Percentiles rank a stretch among this genome's conserved stretches.
phyloP scores from a whole-genome alignment of 2,888 invertebrate genomes.

The Cordilura impudica region DNA sequence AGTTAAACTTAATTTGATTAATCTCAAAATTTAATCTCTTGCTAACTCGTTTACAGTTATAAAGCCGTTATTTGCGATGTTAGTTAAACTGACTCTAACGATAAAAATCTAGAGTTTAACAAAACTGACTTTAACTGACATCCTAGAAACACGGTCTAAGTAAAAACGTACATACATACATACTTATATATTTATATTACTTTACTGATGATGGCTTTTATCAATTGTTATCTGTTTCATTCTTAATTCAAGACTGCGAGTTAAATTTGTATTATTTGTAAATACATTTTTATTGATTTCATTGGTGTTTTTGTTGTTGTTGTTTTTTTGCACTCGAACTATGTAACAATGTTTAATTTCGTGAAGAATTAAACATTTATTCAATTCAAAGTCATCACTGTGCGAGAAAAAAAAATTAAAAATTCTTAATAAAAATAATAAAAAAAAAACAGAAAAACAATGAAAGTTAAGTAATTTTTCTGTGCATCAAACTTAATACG shows the following conservation, averaged over 20 bases:
- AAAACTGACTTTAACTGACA: too few relatives aligned
- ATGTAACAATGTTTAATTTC: constrained; percentile 17
- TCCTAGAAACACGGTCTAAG: too few relatives aligned
- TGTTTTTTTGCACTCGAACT: constrained; percentile 47
- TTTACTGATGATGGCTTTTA: constrained; percentile 29
- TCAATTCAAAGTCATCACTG: constrained; percentile 54
- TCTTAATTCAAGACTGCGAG: constrained; percentile 17
- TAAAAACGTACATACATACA: too few relatives aligned
- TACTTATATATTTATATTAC: too few relatives aligned
- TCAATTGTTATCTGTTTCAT: constrained; percentile 49
- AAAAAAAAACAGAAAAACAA: background rate
- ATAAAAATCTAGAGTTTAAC: too few relatives aligned
- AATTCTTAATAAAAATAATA: constrained; percentile 22
- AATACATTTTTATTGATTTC: constrained; percentile 42
- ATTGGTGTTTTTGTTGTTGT: constrained; percentile 13
- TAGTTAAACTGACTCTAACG: too few relatives aligned
- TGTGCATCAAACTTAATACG: background rate
- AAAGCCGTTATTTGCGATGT: too few relatives aligned
- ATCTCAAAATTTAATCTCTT: too few relatives aligned
- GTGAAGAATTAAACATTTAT: constrained; percentile 38
- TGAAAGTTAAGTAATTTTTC: constrained; percentile 25
- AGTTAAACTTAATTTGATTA: too few relatives aligned
- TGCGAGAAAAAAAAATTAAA: constrained; percentile 25
- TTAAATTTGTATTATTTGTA: constrained; percentile 35
- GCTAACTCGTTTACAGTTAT: too few relatives aligned